Evolutionary conservation across 2,113 vertebrate genomes (phyloP).

Genomic region (Apus apus): DNA sequence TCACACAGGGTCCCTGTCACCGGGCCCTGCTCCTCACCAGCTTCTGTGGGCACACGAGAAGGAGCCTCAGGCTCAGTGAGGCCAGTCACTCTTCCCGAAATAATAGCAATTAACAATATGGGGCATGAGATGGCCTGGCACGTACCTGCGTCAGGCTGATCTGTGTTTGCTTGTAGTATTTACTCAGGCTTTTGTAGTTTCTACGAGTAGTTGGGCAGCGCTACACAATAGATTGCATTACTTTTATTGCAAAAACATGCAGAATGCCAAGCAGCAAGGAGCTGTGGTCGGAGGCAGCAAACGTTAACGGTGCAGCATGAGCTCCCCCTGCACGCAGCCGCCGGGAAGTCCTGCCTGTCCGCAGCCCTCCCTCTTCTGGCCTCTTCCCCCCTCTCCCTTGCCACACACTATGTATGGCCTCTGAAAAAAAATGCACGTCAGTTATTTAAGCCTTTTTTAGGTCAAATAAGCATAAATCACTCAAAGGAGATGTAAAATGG

Average conservation of each 20-base stretch:
- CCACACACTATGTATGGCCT: rapidly evolving
- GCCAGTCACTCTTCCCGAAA: neutral
- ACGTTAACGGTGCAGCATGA: neutral
- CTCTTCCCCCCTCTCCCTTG: neutral
- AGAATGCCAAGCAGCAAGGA: rapidly evolving
- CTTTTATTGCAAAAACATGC: neutral
- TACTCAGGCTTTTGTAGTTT: neutral
- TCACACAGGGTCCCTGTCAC: neutral
- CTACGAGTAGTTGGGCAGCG: neutral
- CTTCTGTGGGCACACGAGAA: too few relatives aligned
- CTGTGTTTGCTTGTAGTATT: rapidly evolving
- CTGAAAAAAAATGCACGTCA: rapidly evolving
- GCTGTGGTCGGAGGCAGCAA: rapidly evolving
- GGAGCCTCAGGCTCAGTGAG: rapidly evolving
- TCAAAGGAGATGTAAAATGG: rapidly evolving
- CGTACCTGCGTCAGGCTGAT: rapidly evolving
- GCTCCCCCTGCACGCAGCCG: conserved; percentile 41
- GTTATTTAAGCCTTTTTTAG: rapidly evolving
- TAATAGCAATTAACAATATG: rapidly evolving
- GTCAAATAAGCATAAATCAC: rapidly evolving
- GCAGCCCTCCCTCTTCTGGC: rapidly evolving
- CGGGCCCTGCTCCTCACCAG: neutral
- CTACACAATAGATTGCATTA: rapidly evolving
- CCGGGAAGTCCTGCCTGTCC: neutral
- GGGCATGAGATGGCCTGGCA: neutral